Percentiles rank a stretch among this genome's conserved stretches.
phyloP scores from a whole-genome alignment of 2,797 vertebrate genomes.

The Sciurus carolinensis region DNA sequence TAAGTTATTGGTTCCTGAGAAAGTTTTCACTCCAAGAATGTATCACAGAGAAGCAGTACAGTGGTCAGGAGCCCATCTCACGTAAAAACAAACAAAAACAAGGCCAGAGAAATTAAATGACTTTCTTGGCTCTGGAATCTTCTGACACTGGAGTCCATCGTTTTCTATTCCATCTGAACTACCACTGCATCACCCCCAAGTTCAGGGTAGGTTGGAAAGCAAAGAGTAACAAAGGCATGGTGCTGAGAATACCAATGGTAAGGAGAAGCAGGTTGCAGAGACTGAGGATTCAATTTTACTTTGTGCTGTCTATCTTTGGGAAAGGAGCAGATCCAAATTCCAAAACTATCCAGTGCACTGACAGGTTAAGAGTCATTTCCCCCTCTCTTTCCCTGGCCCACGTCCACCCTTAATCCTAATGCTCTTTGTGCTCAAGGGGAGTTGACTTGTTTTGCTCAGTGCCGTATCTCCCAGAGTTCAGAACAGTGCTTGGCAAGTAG shows the following conservation, averaged over 20 bases:
- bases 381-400: constrained; percentile 8
- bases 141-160: background rate
- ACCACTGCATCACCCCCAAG: background rate
- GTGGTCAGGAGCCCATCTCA: background rate
- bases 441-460: constrained; percentile 46
- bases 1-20: constrained; percentile 33
- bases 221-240: background rate
- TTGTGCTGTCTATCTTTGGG: background rate
- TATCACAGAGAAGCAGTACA: background rate
- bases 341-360: background rate
- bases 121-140: constrained; percentile 25
- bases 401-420: background rate
- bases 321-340: constrained; percentile 9
- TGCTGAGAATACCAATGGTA: background rate
- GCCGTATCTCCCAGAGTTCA: constrained; percentile 10
- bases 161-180: constrained; percentile 11
- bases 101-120: constrained; percentile 23
- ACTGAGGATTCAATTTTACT: background rate
- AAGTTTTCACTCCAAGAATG: constrained; percentile 22
- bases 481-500: constrained; percentile 49
- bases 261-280: constrained; percentile 38
- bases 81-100: background rate
- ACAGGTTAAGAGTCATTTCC: constrained; percentile 11
- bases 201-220: background rate
- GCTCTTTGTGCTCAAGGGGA: constrained; percentile 42